Percentiles rank a stretch among this genome's conserved stretches.
Evolutionary conservation across 1,140 invertebrate genomes (phyloP).

Genomic region (Drosophila mojavensis): DNA sequence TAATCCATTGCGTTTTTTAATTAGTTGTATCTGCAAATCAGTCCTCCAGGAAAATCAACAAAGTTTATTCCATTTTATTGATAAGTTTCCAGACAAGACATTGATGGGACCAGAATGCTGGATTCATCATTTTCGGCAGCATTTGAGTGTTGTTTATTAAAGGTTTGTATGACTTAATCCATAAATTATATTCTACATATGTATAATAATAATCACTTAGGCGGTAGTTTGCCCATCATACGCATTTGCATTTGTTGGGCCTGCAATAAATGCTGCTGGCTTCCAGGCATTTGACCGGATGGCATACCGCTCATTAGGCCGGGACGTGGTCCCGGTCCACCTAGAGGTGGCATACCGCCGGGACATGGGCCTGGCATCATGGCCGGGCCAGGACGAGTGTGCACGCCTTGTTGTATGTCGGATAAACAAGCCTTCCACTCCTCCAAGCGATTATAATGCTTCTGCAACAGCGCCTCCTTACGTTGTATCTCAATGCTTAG

Average conservation of each 20-base stretch:
- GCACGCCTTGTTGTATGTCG: slow-evolving; percentile 86
- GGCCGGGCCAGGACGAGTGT: slow-evolving; percentile 65
- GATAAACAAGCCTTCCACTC: slow-evolving; percentile 95
- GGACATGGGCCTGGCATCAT: slow-evolving; percentile 52
- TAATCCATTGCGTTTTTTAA: not conserved
- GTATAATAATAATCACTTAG: slow-evolving; percentile 50
- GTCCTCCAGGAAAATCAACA: too few relatives aligned
- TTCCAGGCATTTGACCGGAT: slow-evolving; percentile 70
- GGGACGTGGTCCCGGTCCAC: slow-evolving; percentile 55
- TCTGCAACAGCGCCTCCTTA: slow-evolving; percentile 94
- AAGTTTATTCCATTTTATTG: too few relatives aligned
- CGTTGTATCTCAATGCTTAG: slow-evolving; percentile 91
- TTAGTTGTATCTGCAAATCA: not conserved
- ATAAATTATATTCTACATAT: slow-evolving; percentile 35
- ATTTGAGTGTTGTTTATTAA: slow-evolving; percentile 13
- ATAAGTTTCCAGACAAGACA: too few relatives aligned
- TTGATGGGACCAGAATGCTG: too few relatives aligned
- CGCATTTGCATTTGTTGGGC: slow-evolving; percentile 85
- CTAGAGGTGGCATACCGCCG: slow-evolving; percentile 56
- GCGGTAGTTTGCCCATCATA: slow-evolving; percentile 77
- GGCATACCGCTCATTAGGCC: slow-evolving; percentile 65
- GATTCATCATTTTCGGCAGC: not conserved
- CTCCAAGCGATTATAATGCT: slow-evolving; percentile 95
- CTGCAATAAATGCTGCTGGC: slow-evolving; percentile 82
- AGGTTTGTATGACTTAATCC: slow-evolving; percentile 19